These are phyloP conservation scores for Carpatolechia fugitivella DNA, from an alignment of 2,888 invertebrate genomes.

Conservation along the genomic window DNA sequence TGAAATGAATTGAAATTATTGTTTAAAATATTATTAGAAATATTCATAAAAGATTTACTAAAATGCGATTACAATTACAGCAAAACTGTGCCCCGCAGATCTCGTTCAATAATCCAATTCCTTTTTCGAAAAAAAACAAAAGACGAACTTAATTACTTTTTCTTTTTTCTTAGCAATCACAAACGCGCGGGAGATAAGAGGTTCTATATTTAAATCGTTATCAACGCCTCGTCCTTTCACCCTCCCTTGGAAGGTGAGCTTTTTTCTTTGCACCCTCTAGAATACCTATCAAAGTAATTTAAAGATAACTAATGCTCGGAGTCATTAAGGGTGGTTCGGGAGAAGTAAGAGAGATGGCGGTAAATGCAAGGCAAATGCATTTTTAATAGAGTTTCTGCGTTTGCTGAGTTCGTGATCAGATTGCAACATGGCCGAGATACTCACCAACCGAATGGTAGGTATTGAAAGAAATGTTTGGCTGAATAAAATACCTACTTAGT, in stretches of 20 bases:
- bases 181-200: constrained; percentile 65
- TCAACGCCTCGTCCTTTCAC: constrained; percentile 51
- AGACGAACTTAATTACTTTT: constrained; percentile 73
- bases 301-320: constrained; percentile 72
- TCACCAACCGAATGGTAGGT: not conserved
- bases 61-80: too few species aligned
- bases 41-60: too few species aligned
- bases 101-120: constrained; percentile 60
- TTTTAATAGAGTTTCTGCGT: constrained; percentile 44
- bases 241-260: constrained; percentile 58
- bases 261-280: constrained; percentile 46
- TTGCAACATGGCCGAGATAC: not conserved
- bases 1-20: too few species aligned
- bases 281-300: constrained; percentile 68
- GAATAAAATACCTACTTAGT: too few species aligned
- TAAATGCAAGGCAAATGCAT: constrained; percentile 65
- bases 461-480: not conserved
- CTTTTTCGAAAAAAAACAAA: constrained; percentile 56
- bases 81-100: too few species aligned
- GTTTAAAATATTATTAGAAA: too few species aligned
- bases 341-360: constrained; percentile 42
- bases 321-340: constrained; percentile 62
- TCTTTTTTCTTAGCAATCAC: constrained; percentile 68
- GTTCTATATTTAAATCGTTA: constrained; percentile 67
- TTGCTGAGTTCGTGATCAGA: constrained; percentile 12